Base-by-base conservation (phyloP, 2,797 vertebrate genomes). In the Xiphophorus birchmanni region DNA sequence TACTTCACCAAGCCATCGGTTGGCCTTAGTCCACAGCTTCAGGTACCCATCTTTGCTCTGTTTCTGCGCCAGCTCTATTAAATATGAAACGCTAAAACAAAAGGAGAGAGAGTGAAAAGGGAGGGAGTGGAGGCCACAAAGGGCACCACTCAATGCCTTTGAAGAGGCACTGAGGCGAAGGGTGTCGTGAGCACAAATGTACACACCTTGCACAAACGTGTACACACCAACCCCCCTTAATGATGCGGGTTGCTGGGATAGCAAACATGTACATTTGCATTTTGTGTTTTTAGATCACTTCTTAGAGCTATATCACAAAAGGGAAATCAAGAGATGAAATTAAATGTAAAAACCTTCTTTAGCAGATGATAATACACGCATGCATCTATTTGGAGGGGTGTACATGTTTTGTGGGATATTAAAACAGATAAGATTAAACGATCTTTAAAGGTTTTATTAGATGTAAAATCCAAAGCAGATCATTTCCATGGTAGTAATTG, bases 81-180 rank as follows among this genome's bases (percentile, higher is more conserved):
- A 96, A 95, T 95, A 95, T 96, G 95, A 94, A 96, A 95, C 94
- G 81, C 92, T 95, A 95, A 96, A 94, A 96, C 95, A 96, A 96
- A 96, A 93, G 94, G 90, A 94, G 85, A 85, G 85, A 89, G 90
- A 91, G 89, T 81, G 90, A 94, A 94, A 88, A 87, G 86, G 93
- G 91, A 89, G 92, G 91, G 90, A 89, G 91, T 73, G 78, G 81
- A 88, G 91, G 83, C 81, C 87, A 92, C 88, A 92, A 93, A 92
- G 92, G 90, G 87, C 88, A 89, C 90, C 93, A 95, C 95, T 96
- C 92, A 86, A 93, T 89, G 90, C 92, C 95, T 96, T 96, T 96
- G 95, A 96, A 96, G 94, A 93, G 89, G 76, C 83, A 84, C 87
- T 60, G 90, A 95, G 93, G 93, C 91, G 91, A 94, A 91, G 89